Percentiles rank a stretch among this genome's conserved stretches.
Evolutionary conservation across 2,113 vertebrate genomes (phyloP).

Genomic region (Lophochroa leadbeateri): DNA sequence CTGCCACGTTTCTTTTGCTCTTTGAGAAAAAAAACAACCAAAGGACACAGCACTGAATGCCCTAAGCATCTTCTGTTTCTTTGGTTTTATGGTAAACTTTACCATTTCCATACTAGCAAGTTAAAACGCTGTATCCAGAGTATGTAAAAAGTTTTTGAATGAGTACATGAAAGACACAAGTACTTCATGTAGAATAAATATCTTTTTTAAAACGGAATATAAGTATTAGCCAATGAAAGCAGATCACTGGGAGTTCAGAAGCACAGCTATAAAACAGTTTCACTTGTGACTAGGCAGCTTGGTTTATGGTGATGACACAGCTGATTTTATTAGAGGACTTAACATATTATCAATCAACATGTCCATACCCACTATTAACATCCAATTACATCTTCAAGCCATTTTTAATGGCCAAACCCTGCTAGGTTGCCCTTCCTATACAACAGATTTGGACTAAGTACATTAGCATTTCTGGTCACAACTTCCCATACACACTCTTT

Average conservation of each 20-base stretch:
- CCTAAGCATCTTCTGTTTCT: background rate
- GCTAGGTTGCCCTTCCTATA: background rate
- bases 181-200: background rate
- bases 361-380: background rate
- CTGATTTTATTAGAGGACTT: background rate
- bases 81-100: background rate
- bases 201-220: background rate
- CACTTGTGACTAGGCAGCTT: background rate
- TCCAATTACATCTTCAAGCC: background rate
- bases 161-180: background rate
- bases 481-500: rapidly evolving
- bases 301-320: background rate
- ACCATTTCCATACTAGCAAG: background rate
- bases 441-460: background rate
- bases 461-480: background rate
- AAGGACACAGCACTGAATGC: background rate
- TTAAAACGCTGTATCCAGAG: background rate
- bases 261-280: background rate
- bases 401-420: background rate
- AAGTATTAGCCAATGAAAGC: background rate
- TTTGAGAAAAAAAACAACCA: background rate
- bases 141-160: background rate
- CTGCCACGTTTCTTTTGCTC: background rate
- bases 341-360: background rate
- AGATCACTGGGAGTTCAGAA: background rate